These are phyloP conservation scores for Capreolus pygargus DNA, from an alignment of 2,113 vertebrate genomes.

Conservation along the genomic window DNA sequence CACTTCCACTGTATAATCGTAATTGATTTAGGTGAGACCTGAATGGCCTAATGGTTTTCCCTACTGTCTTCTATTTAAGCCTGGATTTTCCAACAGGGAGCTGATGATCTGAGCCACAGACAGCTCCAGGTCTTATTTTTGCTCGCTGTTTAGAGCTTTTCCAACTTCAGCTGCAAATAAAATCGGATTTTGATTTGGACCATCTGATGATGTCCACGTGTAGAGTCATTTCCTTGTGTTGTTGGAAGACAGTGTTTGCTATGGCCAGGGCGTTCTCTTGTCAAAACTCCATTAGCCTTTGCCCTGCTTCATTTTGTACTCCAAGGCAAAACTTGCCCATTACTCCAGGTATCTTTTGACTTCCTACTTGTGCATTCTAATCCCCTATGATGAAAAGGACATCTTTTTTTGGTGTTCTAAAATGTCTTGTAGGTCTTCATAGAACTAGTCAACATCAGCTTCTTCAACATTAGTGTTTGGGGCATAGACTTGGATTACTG, in stretches of 20 bases:
- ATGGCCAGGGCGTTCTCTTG: not conserved
- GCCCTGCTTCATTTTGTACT: not conserved
- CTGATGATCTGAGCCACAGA: not conserved
- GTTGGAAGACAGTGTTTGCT: not conserved
- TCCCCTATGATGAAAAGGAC: not conserved
- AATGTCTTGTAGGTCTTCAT: not conserved
- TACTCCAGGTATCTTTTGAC: not conserved
- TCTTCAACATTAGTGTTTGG: not conserved
- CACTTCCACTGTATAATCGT: not conserved
- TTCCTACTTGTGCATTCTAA: not conserved
- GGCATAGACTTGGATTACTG: not conserved
- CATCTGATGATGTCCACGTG: not conserved
- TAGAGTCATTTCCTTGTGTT: not conserved
- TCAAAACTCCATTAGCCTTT: not conserved
- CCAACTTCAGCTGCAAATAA: not conserved
- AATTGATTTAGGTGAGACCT: not conserved
- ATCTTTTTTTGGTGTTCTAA: not conserved
- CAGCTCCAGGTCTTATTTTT: not conserved
- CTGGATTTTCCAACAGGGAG: not conserved
- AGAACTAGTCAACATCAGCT: not conserved
- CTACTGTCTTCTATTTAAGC: not conserved
- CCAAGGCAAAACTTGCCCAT: not conserved
- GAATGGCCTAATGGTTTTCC: not conserved
- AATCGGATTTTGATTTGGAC: not conserved
- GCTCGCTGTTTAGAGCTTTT: not conserved